Evolutionary conservation across 2,113 vertebrate species (phyloP).

Genomic region (Eurypyga helias): DNA sequence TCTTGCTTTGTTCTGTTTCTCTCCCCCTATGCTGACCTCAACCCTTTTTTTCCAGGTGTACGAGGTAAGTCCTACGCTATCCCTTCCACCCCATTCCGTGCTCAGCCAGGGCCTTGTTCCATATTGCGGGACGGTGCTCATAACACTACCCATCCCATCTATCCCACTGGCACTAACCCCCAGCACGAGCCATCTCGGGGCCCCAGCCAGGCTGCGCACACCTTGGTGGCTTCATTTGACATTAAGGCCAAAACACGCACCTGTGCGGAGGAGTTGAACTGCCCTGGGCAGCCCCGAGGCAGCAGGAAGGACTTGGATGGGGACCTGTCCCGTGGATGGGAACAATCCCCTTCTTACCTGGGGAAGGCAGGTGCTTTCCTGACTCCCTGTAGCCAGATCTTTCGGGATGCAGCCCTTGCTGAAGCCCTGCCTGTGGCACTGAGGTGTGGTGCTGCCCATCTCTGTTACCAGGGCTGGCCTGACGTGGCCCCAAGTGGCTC

Average conservation of each 20-base stretch:
- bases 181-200: slow-evolving; percentile 18
- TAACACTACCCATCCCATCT: slow-evolving; percentile 30
- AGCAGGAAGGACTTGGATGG: not conserved
- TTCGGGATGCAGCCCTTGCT: not conserved
- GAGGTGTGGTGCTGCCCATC: not conserved
- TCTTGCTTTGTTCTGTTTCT: slow-evolving; percentile 82
- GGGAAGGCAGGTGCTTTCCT: not conserved
- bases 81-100: slow-evolving; percentile 9
- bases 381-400: not conserved
- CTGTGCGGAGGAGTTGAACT: not conserved
- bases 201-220: not conserved
- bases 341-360: not conserved
- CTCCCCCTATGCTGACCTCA: slow-evolving; percentile 86
- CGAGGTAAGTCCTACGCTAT: slow-evolving; percentile 87
- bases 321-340: not conserved
- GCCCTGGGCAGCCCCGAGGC: not conserved
- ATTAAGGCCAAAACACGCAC: not conserved
- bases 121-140: slow-evolving; percentile 22
- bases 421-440: not conserved
- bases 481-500: not conserved
- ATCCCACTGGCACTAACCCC: slow-evolving; percentile 18
- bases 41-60: slow-evolving; percentile 92
- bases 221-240: not conserved
- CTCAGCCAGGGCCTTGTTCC: slow-evolving; percentile 7
- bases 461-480: not conserved